These are phyloP conservation scores for Halcyon malimbica DNA, from an alignment of 2,113 vertebrate species.

Conservation along the genomic window DNA sequence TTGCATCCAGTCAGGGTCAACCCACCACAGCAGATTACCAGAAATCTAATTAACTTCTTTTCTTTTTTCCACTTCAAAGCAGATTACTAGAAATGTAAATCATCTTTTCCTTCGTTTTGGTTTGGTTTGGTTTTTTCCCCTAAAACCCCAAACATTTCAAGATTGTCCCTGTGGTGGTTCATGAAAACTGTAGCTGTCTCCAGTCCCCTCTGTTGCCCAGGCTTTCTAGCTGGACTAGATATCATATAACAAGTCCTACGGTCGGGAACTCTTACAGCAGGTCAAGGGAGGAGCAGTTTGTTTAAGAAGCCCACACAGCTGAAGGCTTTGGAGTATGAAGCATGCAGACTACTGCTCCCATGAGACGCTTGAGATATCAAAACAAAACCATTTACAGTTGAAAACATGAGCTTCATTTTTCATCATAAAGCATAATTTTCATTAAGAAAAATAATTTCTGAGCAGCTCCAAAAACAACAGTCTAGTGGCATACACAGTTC, in stretches of 20 bases:
- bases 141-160: not conserved
- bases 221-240: not conserved
- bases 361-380: not conserved
- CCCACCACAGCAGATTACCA: not conserved
- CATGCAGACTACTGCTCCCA: slow-evolving; percentile 49
- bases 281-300: slow-evolving; percentile 55
- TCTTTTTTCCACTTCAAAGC: not conserved
- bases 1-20: not conserved
- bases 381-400: slow-evolving; percentile 46
- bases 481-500: slow-evolving; percentile 43
- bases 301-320: slow-evolving; percentile 30
- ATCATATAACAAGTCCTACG: not conserved
- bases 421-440: slow-evolving; percentile 38
- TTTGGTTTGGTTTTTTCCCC: not conserved
- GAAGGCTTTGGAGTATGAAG: slow-evolving; percentile 19
- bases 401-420: slow-evolving; percentile 40
- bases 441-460: slow-evolving; percentile 57
- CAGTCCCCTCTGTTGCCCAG: not conserved
- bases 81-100: not conserved
- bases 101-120: not conserved
- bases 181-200: not conserved
- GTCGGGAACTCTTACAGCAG: not conserved
- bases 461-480: slow-evolving; percentile 53
- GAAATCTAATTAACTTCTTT: not conserved
- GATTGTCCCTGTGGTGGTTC: not conserved